phyloP scores from a whole-genome alignment of 2,888 invertebrate species.

The Heliconius ismenius region DNA sequence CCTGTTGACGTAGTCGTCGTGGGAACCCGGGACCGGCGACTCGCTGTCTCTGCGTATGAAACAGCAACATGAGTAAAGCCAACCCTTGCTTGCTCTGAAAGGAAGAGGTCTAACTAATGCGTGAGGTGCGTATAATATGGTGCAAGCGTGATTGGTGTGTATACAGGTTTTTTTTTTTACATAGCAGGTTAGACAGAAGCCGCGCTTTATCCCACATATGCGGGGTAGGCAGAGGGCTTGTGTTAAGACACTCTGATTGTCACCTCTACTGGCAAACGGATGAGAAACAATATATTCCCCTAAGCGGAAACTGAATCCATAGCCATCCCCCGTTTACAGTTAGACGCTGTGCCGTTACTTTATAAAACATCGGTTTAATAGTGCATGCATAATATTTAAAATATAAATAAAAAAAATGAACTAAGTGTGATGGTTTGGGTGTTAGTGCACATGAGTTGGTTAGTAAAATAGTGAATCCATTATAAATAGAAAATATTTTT shows the following conservation, averaged over 20 bases:
- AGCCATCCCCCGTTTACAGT: not conserved
- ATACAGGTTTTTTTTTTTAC: not conserved
- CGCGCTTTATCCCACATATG: too few species aligned
- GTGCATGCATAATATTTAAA: not conserved
- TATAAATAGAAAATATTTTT: conserved; percentile 32
- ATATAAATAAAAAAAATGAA: conserved; percentile 31
- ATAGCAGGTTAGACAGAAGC: not conserved
- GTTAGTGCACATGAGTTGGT: conserved; percentile 37
- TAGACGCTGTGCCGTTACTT: not conserved
- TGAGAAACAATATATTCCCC: not conserved
- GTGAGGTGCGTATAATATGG: conserved; percentile 47
- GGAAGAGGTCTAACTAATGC: conserved; percentile 64
- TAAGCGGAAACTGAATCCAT: not conserved
- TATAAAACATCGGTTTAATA: not conserved
- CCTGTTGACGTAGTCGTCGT: conserved; percentile 78
- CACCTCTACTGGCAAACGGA: too few species aligned
- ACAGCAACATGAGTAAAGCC: conserved; percentile 78
- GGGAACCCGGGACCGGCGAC: conserved; percentile 69
- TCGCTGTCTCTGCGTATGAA: conserved; percentile 79
- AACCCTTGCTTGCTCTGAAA: conserved; percentile 73
- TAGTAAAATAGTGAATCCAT: conserved; percentile 24
- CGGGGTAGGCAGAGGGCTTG: too few species aligned
- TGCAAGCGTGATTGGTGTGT: conserved; percentile 26
- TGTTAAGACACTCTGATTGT: too few species aligned
- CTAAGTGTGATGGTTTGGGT: conserved; percentile 5